phyloP scores from a whole-genome alignment of 2,113 vertebrate genomes.

The Octodon degus region DNA sequence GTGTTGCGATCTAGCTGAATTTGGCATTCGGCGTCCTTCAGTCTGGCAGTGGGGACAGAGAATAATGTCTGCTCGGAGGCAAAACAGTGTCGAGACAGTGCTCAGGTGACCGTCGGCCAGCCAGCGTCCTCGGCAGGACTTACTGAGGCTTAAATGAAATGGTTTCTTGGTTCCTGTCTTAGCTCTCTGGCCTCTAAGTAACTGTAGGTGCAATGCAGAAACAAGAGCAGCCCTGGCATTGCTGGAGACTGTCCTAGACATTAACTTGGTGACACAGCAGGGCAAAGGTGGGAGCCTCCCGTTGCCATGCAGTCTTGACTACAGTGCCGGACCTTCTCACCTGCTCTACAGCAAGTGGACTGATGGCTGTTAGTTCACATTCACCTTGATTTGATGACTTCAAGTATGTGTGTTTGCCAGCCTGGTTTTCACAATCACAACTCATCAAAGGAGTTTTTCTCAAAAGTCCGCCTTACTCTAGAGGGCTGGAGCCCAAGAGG shows the following conservation, averaged over 20 bases:
- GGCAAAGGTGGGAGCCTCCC: neutral
- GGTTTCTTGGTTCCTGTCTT: neutral
- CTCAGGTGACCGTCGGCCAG: neutral
- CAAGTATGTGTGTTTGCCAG: neutral
- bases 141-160: neutral
- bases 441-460: neutral
- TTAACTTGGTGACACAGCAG: neutral
- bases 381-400: neutral
- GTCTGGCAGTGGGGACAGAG: neutral
- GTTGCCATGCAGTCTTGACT: too few species aligned
- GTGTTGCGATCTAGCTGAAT: neutral
- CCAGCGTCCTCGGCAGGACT: neutral
- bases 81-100: neutral
- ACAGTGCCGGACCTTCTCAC: neutral
- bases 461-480: neutral
- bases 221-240: too few species aligned
- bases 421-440: neutral
- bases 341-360: neutral
- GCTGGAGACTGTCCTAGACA: neutral
- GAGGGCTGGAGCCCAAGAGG: neutral
- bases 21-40: neutral
- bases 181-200: neutral
- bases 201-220: neutral
- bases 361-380: neutral
- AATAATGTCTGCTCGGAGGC: neutral